Conservation (phyloP, 53 echinoderm and acorn worm genomes). For the Paracentrotus lividus region DNA sequence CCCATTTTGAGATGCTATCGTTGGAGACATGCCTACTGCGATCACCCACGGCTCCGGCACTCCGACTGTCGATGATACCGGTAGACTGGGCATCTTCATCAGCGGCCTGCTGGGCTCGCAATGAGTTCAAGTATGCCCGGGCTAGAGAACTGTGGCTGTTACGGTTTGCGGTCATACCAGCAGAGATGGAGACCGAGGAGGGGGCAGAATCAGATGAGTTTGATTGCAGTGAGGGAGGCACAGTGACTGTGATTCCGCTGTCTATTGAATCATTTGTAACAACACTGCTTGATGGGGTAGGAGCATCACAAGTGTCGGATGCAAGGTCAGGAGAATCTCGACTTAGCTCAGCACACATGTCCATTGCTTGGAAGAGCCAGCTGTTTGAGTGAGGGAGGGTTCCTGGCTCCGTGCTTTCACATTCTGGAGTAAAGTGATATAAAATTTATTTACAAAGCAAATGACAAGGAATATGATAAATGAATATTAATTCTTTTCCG, state of each 20-base stretch:
- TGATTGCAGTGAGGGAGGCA: constrained; percentile 72
- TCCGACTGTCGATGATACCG: constrained; percentile 82
- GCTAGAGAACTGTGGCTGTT: constrained; percentile 86
- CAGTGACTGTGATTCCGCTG: constrained; percentile 88
- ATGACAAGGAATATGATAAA: too few species aligned
- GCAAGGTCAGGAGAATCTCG: constrained; percentile 72
- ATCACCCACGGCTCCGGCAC: constrained; percentile 41
- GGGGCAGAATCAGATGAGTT: background rate
- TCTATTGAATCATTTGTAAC: constrained; percentile 82
- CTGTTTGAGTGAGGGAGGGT: constrained; percentile 90
- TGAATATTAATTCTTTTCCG: too few species aligned
- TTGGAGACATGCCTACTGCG: constrained; percentile 65
- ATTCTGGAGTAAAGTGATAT: constrained; percentile 43
- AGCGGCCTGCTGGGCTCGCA: constrained; percentile 95
- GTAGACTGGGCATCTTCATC: constrained; percentile 78
- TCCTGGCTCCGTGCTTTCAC: constrained; percentile 48
- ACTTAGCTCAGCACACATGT: constrained; percentile 93
- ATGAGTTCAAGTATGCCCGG: constrained; percentile 90
- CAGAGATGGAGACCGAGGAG: constrained; percentile 42
- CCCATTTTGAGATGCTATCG: constrained; percentile 83
- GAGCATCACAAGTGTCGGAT: constrained; percentile 56
- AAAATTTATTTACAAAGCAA: background rate
- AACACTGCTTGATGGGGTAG: constrained; percentile 69
- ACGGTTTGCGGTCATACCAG: constrained; percentile 12
- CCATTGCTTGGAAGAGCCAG: constrained; percentile 99